phyloP scores from a whole-genome alignment of 2,113 vertebrate genomes.

The Psilopogon haemacephalus region DNA sequence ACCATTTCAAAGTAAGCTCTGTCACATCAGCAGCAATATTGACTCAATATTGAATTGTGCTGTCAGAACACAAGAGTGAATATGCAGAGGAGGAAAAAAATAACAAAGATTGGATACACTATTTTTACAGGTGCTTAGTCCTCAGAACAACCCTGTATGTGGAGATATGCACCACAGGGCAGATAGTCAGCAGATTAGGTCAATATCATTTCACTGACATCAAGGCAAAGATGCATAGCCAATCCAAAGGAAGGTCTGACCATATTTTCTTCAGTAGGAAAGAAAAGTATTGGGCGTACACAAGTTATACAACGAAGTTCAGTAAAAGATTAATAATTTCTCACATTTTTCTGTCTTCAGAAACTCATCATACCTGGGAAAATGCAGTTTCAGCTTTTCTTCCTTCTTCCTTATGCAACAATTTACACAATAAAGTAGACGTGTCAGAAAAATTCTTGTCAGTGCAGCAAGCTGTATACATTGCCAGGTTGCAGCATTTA shows the following conservation, averaged over 20 bases:
- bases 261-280: not conserved
- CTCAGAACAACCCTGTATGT: not conserved
- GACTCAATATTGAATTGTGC: not conserved
- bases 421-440: constrained; percentile 19
- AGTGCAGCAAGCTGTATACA: not conserved
- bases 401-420: not conserved
- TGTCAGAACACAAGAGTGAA: not conserved
- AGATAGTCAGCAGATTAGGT: not conserved
- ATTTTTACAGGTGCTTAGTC: not conserved
- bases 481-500: not conserved
- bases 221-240: not conserved
- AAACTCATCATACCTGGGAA: not conserved
- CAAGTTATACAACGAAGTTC: not conserved
- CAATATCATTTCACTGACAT: not conserved
- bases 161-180: not conserved
- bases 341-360: not conserved
- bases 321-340: not conserved
- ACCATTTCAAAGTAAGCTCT: not conserved
- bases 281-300: not conserved
- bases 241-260: not conserved
- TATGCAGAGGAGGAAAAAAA: not conserved
- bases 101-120: not conserved
- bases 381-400: not conserved
- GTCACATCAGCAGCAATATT: not conserved
- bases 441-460: not conserved